These are phyloP conservation scores for Damaliscus lunatus DNA, from an alignment of 2,113 vertebrate genomes.

Conservation along the genomic window DNA sequence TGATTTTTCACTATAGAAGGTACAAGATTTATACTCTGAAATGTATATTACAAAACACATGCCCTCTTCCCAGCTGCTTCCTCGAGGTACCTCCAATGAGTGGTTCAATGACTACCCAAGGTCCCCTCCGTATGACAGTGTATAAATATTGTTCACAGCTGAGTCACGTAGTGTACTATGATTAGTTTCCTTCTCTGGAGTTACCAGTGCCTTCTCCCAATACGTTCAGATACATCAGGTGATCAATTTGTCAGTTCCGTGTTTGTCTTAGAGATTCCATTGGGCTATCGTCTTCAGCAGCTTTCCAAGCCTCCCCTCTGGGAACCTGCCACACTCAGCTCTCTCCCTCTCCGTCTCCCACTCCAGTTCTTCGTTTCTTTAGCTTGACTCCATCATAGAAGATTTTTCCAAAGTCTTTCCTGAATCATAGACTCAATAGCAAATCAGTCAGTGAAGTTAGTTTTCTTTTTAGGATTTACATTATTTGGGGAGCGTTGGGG, in stretches of 20 bases:
- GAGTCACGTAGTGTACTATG: background rate
- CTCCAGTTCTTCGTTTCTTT: background rate
- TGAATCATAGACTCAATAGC: background rate
- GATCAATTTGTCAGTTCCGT: background rate
- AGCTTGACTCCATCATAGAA: background rate
- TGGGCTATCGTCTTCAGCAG: background rate
- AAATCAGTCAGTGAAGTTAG: background rate
- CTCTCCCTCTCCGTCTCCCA: background rate
- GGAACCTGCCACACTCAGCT: background rate
- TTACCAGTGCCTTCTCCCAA: background rate
- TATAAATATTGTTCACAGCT: background rate
- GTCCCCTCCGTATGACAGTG: too few species aligned
- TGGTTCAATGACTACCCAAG: background rate
- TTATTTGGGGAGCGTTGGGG: background rate
- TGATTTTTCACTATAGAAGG: background rate
- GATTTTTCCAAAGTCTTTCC: background rate
- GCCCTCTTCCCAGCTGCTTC: background rate
- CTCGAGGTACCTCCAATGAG: fast-evolving
- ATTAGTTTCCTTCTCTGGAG: background rate
- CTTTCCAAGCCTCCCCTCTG: background rate
- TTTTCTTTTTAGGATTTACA: background rate
- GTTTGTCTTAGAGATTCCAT: background rate
- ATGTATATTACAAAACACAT: fast-evolving
- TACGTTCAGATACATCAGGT: background rate
- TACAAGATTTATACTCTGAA: background rate